Conservation (phyloP, 2,113 vertebrate genomes). For the Cryptomyrus ogoouensis region DNA sequence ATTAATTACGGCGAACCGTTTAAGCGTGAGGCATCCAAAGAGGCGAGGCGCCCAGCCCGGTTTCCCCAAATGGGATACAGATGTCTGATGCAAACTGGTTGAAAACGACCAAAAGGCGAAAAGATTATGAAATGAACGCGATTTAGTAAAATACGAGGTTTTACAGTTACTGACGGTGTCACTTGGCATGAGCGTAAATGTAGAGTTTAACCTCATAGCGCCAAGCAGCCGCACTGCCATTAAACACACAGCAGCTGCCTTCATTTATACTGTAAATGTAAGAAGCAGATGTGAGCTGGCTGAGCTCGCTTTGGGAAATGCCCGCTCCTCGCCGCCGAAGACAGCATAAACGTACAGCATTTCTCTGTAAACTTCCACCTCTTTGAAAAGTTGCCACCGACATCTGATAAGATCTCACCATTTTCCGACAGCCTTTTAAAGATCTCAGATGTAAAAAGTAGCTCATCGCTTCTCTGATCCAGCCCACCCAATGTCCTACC, state of each 20-base stretch:
- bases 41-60: neutral
- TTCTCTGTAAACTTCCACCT: neutral
- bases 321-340: neutral
- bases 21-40: neutral
- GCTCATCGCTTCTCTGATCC: neutral
- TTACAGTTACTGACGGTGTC: neutral
- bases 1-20: neutral
- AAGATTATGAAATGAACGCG: neutral
- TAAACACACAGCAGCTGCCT: neutral
- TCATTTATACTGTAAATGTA: neutral
- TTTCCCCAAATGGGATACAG: neutral
- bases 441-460: neutral
- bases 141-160: neutral
- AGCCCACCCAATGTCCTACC: neutral
- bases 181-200: neutral
- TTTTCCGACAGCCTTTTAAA: neutral
- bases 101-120: neutral
- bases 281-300: neutral
- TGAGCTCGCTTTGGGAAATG: neutral
- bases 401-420: slow-evolving; percentile 18
- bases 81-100: neutral
- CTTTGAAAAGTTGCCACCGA: neutral
- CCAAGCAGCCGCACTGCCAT: neutral
- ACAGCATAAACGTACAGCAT: neutral
- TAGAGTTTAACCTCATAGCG: neutral